Conservation (phyloP, 2,113 vertebrate species). For the Spheniscus mendiculus region DNA sequence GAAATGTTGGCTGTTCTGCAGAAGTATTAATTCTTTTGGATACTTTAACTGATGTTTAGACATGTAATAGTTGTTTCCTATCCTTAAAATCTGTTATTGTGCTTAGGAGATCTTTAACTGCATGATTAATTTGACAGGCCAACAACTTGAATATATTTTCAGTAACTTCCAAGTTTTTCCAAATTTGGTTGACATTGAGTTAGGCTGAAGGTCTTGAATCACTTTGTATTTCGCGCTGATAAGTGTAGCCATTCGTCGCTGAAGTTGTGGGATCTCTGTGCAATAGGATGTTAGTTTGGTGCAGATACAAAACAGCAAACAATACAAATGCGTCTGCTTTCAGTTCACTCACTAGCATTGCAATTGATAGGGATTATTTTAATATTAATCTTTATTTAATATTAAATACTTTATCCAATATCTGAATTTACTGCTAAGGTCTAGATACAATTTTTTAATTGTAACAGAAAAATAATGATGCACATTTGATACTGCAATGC, state of each 20-base stretch:
- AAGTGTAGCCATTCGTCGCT: fast-evolving
- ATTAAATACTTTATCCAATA: not conserved
- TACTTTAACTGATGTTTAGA: not conserved
- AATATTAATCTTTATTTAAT: slow-evolving; percentile 4
- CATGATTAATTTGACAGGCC: not conserved
- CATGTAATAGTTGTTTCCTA: not conserved
- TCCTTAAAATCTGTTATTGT: not conserved
- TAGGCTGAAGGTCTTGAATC: not conserved
- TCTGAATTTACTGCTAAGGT: not conserved
- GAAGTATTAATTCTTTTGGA: not conserved
- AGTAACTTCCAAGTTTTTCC: not conserved
- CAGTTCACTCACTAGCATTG: not conserved
- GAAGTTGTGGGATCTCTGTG: not conserved
- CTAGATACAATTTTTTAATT: not conserved
- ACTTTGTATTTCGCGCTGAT: not conserved
- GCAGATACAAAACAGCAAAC: fast-evolving
- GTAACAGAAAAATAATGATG: not conserved
- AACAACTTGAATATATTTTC: not conserved
- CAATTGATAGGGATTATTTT: not conserved
- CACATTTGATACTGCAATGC: not conserved
- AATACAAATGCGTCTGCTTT: not conserved
- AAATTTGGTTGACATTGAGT: not conserved
- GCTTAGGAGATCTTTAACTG: not conserved
- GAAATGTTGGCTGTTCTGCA: not conserved
- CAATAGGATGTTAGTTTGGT: not conserved